Percentiles rank a stretch among this genome's conserved stretches.
Evolutionary conservation across 2,113 vertebrate species (phyloP).

Genomic region (Oncorhynchus clarkii): DNA sequence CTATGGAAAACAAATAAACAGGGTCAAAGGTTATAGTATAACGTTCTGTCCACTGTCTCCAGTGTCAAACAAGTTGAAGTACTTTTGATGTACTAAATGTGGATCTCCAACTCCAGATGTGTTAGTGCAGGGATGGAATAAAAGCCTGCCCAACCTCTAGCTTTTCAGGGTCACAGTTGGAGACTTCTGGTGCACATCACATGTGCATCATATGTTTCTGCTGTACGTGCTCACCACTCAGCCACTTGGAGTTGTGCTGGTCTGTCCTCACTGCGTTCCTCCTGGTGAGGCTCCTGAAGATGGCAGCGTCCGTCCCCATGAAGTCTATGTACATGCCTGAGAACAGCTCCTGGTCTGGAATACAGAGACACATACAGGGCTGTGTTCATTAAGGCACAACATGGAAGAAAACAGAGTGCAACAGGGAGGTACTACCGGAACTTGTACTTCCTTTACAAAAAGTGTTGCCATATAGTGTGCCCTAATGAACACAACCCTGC

Average conservation of each 20-base stretch:
- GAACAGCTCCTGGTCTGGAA: slow-evolving; percentile 93
- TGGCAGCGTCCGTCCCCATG: slow-evolving; percentile 96
- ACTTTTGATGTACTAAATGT: not conserved
- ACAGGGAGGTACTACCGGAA: not conserved
- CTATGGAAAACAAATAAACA: slow-evolving; percentile 56
- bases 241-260: slow-evolving; percentile 98
- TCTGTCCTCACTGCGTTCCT: slow-evolving; percentile 93
- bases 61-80: not conserved
- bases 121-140: too few relatives aligned
- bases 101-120: too few relatives aligned
- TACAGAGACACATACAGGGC: slow-evolving; percentile 14
- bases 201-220: not conserved
- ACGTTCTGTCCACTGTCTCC: not conserved
- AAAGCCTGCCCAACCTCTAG: too few relatives aligned
- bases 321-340: slow-evolving; percentile 99
- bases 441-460: not conserved
- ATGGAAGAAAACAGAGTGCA: not conserved
- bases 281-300: slow-evolving; percentile 93
- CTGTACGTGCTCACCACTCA: slow-evolving; percentile 82
- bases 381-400: not conserved
- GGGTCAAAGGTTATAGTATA: not conserved
- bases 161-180: too few relatives aligned
- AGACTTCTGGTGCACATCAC: too few relatives aligned
- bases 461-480: not conserved
- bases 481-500: not conserved